A percentile compares a stretch with the other conserved stretches of the same genome.
phyloP scores from a whole-genome alignment of 1,140 invertebrate genomes.

The Drosophila repleta region DNA sequence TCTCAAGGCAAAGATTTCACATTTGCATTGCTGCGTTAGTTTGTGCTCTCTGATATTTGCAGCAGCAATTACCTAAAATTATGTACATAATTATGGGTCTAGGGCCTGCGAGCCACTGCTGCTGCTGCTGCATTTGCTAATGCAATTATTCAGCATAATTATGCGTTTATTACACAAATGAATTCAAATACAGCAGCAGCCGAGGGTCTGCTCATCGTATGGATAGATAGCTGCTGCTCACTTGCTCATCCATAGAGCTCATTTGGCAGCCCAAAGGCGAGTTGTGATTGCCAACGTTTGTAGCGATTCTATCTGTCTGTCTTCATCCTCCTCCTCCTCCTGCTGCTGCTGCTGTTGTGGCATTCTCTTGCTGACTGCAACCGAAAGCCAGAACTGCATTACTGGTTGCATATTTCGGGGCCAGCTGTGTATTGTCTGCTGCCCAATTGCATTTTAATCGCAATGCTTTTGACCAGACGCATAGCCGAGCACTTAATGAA shows the following conservation, averaged over 20 bases:
- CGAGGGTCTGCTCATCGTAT: neutral
- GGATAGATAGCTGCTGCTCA: slow-evolving; percentile 6
- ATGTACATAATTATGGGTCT: slow-evolving; percentile 55
- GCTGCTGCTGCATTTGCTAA: slow-evolving; percentile 64
- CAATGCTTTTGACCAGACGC: slow-evolving; percentile 41
- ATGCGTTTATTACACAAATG: slow-evolving; percentile 73
- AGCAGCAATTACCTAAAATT: slow-evolving; percentile 37
- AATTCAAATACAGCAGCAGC: slow-evolving; percentile 32
- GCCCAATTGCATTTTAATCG: slow-evolving; percentile 64
- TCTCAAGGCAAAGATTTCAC: slow-evolving; percentile 31
- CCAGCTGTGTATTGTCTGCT: slow-evolving; percentile 31
- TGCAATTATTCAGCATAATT: slow-evolving; percentile 76
- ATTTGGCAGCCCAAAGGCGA: slow-evolving; percentile 8
- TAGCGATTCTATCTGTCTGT: slow-evolving; percentile 10
- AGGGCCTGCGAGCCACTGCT: slow-evolving; percentile 21
- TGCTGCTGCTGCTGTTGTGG: slow-evolving; percentile 1
- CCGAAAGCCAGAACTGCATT: slow-evolving; percentile 53
- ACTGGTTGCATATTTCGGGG: slow-evolving; percentile 59
- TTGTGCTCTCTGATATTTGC: slow-evolving; percentile 11
- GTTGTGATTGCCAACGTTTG: no score
- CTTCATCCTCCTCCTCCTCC: no score
- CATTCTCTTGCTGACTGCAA: neutral
- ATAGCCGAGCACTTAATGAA: slow-evolving; percentile 54
- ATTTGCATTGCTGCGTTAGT: no score
- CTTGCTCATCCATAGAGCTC: slow-evolving; percentile 7